phyloP scores from a whole-genome alignment of 2,888 invertebrate genomes.

The Eubasilissa splendida region DNA sequence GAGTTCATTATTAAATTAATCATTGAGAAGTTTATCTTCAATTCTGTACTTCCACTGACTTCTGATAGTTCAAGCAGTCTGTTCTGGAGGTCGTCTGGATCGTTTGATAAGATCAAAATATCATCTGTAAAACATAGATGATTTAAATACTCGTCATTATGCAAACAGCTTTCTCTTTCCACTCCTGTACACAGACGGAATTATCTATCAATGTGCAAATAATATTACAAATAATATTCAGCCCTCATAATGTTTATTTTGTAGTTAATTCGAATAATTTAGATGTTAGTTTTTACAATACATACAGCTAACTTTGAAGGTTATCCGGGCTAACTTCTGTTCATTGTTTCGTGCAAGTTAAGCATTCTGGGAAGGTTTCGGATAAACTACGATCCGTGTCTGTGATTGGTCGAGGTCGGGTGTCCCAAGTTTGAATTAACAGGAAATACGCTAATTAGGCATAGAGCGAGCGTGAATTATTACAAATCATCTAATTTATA shows the following conservation, averaged over 20 bases:
- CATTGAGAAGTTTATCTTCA: too few species aligned
- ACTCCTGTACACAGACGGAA: too few species aligned
- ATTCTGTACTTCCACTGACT: too few species aligned
- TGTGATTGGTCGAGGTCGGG: not conserved
- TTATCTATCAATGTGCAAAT: not conserved
- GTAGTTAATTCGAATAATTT: not conserved
- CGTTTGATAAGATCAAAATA: too few species aligned
- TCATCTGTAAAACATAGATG: too few species aligned
- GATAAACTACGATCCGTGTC: not conserved
- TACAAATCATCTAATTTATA: not conserved
- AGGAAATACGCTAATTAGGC: constrained; percentile 4
- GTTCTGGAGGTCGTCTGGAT: too few species aligned
- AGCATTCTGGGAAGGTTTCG: not conserved
- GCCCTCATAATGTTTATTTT: not conserved
- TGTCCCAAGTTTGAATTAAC: not conserved
- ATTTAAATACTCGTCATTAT: too few species aligned
- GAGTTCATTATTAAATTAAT: too few species aligned
- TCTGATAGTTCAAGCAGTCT: too few species aligned
- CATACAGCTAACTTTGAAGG: not conserved
- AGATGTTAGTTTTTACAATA: not conserved
- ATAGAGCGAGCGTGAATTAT: not conserved
- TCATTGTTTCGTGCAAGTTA: not conserved
- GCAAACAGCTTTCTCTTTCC: too few species aligned
- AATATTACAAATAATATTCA: not conserved
- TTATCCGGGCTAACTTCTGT: not conserved